These are phyloP conservation scores for Chaitophorus viminalis DNA, from an alignment of 2,888 invertebrate genomes.

Conservation along the genomic window DNA sequence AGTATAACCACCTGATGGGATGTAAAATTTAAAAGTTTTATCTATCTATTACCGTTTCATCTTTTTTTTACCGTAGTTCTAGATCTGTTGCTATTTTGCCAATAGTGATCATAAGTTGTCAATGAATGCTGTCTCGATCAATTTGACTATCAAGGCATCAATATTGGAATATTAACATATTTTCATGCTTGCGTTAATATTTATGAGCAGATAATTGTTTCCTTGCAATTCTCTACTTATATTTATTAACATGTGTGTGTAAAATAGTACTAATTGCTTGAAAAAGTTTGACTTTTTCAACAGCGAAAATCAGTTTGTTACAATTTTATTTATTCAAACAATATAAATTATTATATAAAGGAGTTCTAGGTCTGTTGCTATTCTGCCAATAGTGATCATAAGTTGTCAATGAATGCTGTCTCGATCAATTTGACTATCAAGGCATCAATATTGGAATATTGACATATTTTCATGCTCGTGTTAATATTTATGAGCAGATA, in stretches of 20 bases:
- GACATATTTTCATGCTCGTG: background rate
- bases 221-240: constrained; percentile 49
- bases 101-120: background rate
- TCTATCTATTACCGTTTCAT: background rate
- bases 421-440: background rate
- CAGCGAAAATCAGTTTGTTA: background rate
- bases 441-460: background rate
- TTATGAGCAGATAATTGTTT: constrained; percentile 35
- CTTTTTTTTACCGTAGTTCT: background rate
- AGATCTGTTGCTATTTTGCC: background rate
- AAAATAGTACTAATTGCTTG: too few relatives aligned
- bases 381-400: background rate
- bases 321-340: background rate
- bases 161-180: background rate
- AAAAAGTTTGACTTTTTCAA: too few relatives aligned
- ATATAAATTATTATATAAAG: background rate
- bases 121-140: background rate
- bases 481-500: constrained; percentile 26
- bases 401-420: background rate
- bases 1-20: background rate
- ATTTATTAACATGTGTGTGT: background rate
- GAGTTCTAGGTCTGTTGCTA: background rate
- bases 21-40: background rate
- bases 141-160: background rate
- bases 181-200: background rate